Evolutionary conservation across 2,888 invertebrate genomes (phyloP), one percentile per base, ranked within the genome.

Genomic region (Erpobdella octoculata): DNA sequence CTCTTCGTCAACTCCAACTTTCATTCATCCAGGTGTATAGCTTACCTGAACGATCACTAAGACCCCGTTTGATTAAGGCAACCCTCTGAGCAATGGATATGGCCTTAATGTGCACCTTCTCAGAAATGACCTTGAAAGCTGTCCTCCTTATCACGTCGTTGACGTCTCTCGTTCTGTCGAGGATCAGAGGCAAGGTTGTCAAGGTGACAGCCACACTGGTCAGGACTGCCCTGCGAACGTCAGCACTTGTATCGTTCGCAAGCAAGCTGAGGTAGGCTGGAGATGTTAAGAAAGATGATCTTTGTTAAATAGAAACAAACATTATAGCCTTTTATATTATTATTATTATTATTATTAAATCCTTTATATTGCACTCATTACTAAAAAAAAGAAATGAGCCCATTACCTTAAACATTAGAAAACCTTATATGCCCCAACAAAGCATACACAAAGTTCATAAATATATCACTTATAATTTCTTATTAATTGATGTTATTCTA

Each of bases 131-230:
- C 48, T 78, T 78, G 78, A 85, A 88, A 0, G 87, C 87, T 73
- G 84, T 85, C 78, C 84, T 86, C 0, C 93, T 86, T 0, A 93
- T 91, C 37, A 87, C 86, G 72, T 89, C 89, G 79, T 90, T 90
- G 0, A 90, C 86, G 82, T 93, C 93, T 78, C 89, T 87, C 0
- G 90, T 86, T 1, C 91, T 86, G 53, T 88, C 87, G 65, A 92
- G 79, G 37, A 92, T 88, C 74, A 87, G 87, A 0, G 87, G 86
- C 1, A 92, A 85, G 2, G 91, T 90, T 59, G 87, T 85, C 58
- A 87, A 87, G 76, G 89, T 89, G 35, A 89, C 87, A 0, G 89
- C 91, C 81, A 92, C 89, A 64, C 88, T 87, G 78, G 88, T 87
- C 48, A 93, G 86, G 73, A 90, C 88, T 0, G 89, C 88, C 78